Percentiles rank a stretch among this genome's conserved stretches.
Conservation (phyloP, 1,140 invertebrate genomes). For the Gonatopus flavifemur region DNA sequence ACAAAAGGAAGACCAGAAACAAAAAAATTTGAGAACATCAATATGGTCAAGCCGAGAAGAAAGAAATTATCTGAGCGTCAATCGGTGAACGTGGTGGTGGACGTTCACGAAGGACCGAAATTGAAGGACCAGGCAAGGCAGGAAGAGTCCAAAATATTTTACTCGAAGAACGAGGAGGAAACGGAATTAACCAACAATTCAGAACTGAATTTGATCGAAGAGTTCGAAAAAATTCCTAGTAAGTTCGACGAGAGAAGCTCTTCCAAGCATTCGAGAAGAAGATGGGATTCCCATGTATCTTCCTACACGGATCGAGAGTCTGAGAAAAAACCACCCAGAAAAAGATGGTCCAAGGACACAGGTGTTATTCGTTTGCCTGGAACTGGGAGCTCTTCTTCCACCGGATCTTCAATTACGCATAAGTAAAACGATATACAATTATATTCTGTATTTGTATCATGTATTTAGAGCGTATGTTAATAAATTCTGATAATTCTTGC, state of each 20-base stretch:
- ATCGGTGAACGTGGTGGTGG: slow-evolving; percentile 41
- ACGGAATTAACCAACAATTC: background rate
- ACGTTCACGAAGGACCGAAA: slow-evolving; percentile 31
- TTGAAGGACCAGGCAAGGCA: background rate
- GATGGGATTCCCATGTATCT: background rate
- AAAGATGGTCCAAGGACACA: slow-evolving; percentile 35
- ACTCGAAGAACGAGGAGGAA: background rate
- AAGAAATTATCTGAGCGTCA: background rate
- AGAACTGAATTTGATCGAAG: background rate
- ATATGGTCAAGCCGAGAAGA: background rate
- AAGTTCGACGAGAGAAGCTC: background rate
- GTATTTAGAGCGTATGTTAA: too few species aligned
- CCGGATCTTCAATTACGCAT: too few species aligned
- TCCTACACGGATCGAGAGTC: slow-evolving; percentile 16
- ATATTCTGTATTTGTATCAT: too few species aligned
- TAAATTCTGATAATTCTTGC: too few species aligned
- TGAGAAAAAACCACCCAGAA: slow-evolving; percentile 28
- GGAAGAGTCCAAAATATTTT: background rate
- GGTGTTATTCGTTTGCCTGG: slow-evolving; percentile 27
- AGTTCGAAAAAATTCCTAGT: background rate
- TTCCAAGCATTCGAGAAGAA: background rate
- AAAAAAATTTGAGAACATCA: slow-evolving; percentile 6
- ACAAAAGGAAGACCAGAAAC: too few species aligned
- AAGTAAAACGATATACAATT: too few species aligned
- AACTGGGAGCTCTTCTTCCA: slow-evolving; percentile 7